These are phyloP conservation scores for Pantelozetes paolii DNA, from an alignment of 2,888 invertebrate genomes.

Conservation along the genomic window DNA sequence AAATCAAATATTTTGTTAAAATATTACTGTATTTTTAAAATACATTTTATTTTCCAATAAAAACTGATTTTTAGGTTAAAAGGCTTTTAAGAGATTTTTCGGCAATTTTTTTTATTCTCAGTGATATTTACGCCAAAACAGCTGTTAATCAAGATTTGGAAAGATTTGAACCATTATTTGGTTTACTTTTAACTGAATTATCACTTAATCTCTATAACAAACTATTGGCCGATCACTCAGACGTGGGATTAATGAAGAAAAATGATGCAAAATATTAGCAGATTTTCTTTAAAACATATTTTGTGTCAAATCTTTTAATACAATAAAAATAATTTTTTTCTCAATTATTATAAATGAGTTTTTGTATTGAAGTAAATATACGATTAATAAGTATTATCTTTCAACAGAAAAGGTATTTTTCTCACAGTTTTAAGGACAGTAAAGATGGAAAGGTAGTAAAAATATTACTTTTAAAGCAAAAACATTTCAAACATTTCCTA, in stretches of 20 bases:
- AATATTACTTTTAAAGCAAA: neutral
- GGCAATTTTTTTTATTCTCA: no score
- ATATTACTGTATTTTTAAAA: no score
- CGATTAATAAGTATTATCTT: conserved; percentile 7
- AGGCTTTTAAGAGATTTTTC: no score
- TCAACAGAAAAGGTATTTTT: neutral
- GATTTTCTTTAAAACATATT: no score
- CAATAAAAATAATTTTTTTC: neutral
- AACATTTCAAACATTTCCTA: neutral
- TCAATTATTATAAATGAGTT: conserved; percentile 3
- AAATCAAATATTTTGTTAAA: no score
- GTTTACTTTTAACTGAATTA: neutral
- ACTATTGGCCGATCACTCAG: no score
- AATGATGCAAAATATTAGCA: no score
- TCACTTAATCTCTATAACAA: no score
- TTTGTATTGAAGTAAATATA: neutral
- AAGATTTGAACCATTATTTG: neutral
- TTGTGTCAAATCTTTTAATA: neutral
- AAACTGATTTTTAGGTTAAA: no score
- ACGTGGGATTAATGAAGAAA: no score
- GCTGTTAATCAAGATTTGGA: conserved; percentile 7
- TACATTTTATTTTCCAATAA: no score
- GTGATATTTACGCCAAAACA: neutral
- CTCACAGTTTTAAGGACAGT: neutral
- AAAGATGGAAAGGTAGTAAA: neutral